Base-by-base conservation (phyloP, 1,140 invertebrate species). In the Maconellicoccus hirsutus region DNA sequence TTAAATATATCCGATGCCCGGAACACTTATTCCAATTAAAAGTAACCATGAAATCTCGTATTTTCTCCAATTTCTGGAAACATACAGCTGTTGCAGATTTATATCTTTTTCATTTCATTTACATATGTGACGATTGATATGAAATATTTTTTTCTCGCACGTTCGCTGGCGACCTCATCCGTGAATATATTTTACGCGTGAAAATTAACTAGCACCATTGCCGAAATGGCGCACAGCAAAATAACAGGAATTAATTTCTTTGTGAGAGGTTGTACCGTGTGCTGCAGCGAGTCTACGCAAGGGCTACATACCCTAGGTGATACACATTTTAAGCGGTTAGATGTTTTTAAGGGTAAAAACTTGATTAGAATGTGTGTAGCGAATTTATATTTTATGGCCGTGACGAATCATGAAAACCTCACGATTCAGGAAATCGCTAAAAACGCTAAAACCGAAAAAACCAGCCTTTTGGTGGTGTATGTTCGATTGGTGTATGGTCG, bases 361-460 rank as follows among this genome's bases (percentile, higher is more conserved):
- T 66, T 66, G 61, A 66, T 66, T 66, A 66, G 61, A 66, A 66
- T 66, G 61, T 66, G 61, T 66, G 61, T 66, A 22, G 61, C 61
- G 61, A 66, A 66, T 66, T 66, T 66, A 66, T 66, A 66, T 66
- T 66, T 66, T 66, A 66, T 66, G 61, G 22, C 61, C 61, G 16
- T 66, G 61, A 26, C 61, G 61, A 66, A 66, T 66, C 4, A 25
- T 16, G 42, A 52, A 52, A 52, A 14, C 42, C 42, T 14, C 7
- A 66, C 61, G 61, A 66, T 66, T 23, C 61, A 23, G 21, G 61
- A 26, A 25, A 25, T 66, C 61, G 61, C 22, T 23, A 66, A 66
- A 66, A 23, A 26, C 21, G 61, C 61, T 1, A 66, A 66, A 23
- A 6, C 14, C 22, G 14, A 16, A 26, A 66, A 26, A 23, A 23